Conservation (phyloP, 2,113 vertebrate species). For the Climacteris rufus region DNA sequence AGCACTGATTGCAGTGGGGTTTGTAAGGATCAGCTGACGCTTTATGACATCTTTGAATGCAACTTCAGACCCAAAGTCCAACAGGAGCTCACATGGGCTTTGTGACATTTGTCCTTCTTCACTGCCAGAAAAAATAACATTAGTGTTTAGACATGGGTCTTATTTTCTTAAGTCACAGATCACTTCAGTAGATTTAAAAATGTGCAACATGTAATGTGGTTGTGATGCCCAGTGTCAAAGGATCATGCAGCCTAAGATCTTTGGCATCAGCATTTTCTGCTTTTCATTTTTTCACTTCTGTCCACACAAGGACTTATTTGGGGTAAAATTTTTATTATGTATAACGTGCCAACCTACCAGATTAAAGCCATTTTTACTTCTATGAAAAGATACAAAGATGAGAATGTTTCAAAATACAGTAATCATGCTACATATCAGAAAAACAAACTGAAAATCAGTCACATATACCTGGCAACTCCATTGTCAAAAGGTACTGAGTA, state of each 20-base stretch:
- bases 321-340: neutral
- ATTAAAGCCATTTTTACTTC: neutral
- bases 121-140: conserved; percentile 15
- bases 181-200: neutral
- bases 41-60: conserved; percentile 63
- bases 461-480: conserved; percentile 19
- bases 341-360: neutral
- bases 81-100: neutral
- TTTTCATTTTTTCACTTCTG: neutral
- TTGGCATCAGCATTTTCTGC: neutral
- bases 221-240: neutral
- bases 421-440: neutral
- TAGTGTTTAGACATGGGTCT: neutral
- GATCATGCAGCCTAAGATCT: neutral
- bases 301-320: neutral
- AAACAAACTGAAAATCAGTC: neutral
- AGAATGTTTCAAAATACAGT: neutral
- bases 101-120: neutral
- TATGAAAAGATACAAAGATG: neutral
- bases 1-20: conserved; percentile 77
- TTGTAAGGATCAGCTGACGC: conserved; percentile 81
- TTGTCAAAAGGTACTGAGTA: conserved; percentile 63
- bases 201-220: neutral
- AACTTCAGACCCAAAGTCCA: conserved; percentile 84
- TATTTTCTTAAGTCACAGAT: neutral